Base-by-base conservation (phyloP, 2,113 vertebrate species). In the Saimiri boliviensis region DNA sequence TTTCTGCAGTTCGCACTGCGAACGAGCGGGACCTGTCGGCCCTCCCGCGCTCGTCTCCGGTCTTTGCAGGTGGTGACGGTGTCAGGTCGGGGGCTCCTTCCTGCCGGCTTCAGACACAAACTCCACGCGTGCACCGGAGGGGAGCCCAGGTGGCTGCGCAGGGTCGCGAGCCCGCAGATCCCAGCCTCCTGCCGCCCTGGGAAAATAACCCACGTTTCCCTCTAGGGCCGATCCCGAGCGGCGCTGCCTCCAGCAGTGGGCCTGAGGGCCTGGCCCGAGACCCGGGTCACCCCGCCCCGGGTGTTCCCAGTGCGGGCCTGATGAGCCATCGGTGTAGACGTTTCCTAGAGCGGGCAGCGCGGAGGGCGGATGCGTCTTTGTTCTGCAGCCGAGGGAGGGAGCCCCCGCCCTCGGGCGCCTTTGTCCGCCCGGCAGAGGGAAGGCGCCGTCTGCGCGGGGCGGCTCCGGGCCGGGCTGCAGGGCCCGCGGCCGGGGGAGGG, bases 261-360 rank as follows among this genome's bases (percentile, higher is more conserved):
- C 90, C 47, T 0, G 1, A 21, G 94, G 76, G 80, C 27, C 52
- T 83, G 97, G 45, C 92, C 74, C 45, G 70, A 60, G 6, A 25
- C 49, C 30, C 3, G 3, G 81, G 88, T 96, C 93, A 2, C 40
- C 27, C 0, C 86, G 40, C 94, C 76, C 73, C 63, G 88, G 73
- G n/a, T 17, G 79, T 94, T n/a, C 60, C 45, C 97, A 86, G 91
- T 58, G 80, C 83, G 88, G 84, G 91, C 85, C 96, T 60, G 96
- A 76, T 95, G 97, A 98, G 93, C 97, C 96, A 91, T 94, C 89
- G 73, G 71, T 90, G 49, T 49, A 84, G 93, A 32, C 4, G 37
- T 76, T 95, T 98, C 96, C 95, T 87, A n/a, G 96, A 89, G 87
- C 89, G 95, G 85, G 86, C 42, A 40, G 68, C 97, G 76, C 20